Conservation (phyloP, 1,140 invertebrate genomes). For the Choristoneura fumiferana region DNA sequence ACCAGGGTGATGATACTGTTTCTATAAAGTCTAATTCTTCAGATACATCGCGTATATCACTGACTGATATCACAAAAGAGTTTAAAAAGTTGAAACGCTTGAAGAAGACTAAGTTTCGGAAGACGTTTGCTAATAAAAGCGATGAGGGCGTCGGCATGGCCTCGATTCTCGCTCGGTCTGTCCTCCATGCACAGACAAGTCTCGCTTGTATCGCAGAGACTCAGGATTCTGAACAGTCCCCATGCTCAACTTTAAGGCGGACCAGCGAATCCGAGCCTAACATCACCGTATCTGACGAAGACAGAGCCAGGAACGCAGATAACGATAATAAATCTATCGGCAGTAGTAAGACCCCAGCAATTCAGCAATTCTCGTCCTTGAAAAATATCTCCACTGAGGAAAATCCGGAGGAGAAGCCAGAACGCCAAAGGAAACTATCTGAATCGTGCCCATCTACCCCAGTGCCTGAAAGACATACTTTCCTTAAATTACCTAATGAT, state of each 20-base stretch:
- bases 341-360: conserved; percentile 46
- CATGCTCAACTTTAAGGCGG: conserved; percentile 61
- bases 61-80: conserved; percentile 69
- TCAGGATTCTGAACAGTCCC: conserved; percentile 75
- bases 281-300: conserved; percentile 47
- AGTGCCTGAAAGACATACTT: conserved; percentile 56
- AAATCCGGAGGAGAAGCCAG: conserved; percentile 22
- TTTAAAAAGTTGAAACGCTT: conserved; percentile 64
- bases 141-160: conserved; percentile 81
- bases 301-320: conserved; percentile 26
- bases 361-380: conserved; percentile 59
- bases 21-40: conserved; percentile 67
- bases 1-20: conserved; percentile 60
- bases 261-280: conserved; percentile 67
- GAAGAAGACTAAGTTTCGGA: conserved; percentile 78
- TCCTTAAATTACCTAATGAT: conserved; percentile 62
- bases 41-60: conserved; percentile 66
- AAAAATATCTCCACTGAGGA: conserved; percentile 51
- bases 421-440: conserved; percentile 50
- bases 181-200: conserved; percentile 80
- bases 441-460: conserved; percentile 73
- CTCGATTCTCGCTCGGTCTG: conserved; percentile 81
- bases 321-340: conserved; percentile 23
- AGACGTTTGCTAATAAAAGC: conserved; percentile 72
- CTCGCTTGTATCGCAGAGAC: conserved; percentile 80